phyloP scores from a whole-genome alignment of 2,113 vertebrate species.

The Ctenodactylus gundi region DNA sequence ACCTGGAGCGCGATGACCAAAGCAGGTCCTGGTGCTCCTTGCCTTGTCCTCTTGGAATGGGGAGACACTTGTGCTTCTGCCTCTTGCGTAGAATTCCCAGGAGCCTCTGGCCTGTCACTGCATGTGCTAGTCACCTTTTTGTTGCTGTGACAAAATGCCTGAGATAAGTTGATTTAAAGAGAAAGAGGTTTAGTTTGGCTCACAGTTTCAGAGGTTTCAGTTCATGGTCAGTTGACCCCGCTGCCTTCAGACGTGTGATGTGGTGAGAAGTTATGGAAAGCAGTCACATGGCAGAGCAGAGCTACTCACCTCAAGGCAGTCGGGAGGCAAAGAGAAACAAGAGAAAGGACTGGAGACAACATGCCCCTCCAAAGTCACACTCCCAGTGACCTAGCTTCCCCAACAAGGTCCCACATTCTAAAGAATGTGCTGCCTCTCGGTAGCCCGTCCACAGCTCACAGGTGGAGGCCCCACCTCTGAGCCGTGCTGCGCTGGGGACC shows the following conservation, averaged over 20 bases:
- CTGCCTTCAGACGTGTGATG: neutral
- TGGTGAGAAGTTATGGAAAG: neutral
- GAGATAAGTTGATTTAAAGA: neutral
- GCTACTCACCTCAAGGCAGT: neutral
- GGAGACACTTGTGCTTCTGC: neutral
- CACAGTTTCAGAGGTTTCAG: neutral
- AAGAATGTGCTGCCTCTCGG: neutral
- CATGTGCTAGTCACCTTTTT: neutral
- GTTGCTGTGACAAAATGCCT: neutral
- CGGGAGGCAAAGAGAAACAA: neutral
- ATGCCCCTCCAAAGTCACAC: neutral
- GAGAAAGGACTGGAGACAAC: neutral
- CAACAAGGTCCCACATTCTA: neutral
- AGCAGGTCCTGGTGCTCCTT: neutral
- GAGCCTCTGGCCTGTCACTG: neutral
- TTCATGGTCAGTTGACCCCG: neutral
- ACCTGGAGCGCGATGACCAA: neutral
- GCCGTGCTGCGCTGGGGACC: neutral
- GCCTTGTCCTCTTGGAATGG: neutral
- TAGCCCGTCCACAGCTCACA: no score
- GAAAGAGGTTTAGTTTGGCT: neutral
- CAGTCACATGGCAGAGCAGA: neutral
- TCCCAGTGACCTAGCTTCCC: neutral
- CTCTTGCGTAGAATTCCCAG: neutral
- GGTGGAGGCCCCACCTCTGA: neutral